These are phyloP conservation scores for Aleiodes leptofemur DNA, from an alignment of 2,888 invertebrate species.

Conservation along the genomic window DNA sequence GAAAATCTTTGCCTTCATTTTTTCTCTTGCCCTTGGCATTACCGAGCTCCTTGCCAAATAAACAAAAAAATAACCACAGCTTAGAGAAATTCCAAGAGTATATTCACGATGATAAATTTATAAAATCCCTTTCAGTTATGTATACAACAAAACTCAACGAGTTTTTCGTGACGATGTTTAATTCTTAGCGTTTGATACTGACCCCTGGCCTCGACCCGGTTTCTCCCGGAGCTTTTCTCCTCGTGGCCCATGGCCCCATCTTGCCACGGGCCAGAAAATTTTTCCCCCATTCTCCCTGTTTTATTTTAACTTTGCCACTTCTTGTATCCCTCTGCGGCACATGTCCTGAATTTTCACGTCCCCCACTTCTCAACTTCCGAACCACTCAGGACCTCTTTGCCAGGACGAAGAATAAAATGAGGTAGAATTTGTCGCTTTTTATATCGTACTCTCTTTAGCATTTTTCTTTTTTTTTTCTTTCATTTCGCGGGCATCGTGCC, in stretches of 20 bases:
- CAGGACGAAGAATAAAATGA: conserved; percentile 17
- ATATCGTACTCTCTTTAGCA: too few relatives aligned
- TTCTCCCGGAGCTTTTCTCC: conserved; percentile 23
- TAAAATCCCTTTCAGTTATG: background rate
- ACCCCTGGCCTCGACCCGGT: conserved; percentile 45
- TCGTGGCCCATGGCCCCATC: background rate
- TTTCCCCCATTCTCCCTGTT: conserved; percentile 8
- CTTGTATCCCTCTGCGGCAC: conserved; percentile 13
- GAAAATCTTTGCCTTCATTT: too few relatives aligned
- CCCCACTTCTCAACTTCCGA: too few relatives aligned
- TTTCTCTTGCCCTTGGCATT: background rate
- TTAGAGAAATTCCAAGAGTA: too few relatives aligned
- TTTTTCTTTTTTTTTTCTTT: conserved; percentile 8
- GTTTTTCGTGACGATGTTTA: conserved; percentile 9
- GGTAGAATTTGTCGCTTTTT: too few relatives aligned
- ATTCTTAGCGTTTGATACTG: conserved; percentile 31
- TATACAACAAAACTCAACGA: background rate
- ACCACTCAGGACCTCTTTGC: background rate
- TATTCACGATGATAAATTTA: too few relatives aligned
- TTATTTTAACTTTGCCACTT: too few relatives aligned
- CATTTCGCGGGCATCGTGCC: conserved; percentile 39
- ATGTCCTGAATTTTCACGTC: conserved; percentile 40
- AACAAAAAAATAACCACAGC: too few relatives aligned
- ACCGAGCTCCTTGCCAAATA: too few relatives aligned
- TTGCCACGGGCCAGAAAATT: too few relatives aligned